Percentiles rank a stretch among this genome's conserved stretches.
phyloP scores from a whole-genome alignment of 2,113 vertebrate species.

The Beaufortia kweichowensis region DNA sequence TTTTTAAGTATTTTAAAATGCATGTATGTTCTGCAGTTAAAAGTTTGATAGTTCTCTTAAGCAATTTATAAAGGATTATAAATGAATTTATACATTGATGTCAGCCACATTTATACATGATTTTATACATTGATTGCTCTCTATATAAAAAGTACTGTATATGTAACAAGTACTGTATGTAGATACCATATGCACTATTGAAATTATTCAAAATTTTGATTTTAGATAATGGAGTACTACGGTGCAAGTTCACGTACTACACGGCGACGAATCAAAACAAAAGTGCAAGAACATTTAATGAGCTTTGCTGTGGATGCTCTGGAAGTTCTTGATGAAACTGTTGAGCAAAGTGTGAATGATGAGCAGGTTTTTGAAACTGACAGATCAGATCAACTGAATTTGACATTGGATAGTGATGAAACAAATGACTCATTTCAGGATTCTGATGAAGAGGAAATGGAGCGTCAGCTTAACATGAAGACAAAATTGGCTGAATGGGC shows the following conservation, averaged over 20 bases:
- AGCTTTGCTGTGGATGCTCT: constrained; percentile 3
- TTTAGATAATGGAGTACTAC: neutral
- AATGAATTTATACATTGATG: too few species aligned
- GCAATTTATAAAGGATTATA: too few species aligned
- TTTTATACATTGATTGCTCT: too few species aligned
- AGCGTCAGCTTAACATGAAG: neutral
- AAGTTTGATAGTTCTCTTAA: too few species aligned
- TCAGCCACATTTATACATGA: too few species aligned
- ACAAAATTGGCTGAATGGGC: constrained; percentile 14
- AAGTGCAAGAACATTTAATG: constrained; percentile 24
- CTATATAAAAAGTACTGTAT: too few species aligned
- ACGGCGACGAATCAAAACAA: constrained; percentile 4
- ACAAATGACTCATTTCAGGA: neutral
- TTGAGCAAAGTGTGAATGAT: neutral
- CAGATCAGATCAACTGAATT: neutral
- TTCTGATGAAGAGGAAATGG: neutral
- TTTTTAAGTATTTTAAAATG: too few species aligned
- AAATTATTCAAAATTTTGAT: neutral
- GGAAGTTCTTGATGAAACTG: constrained; percentile 6
- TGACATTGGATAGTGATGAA: constrained; percentile 11
- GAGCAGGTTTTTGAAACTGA: neutral
- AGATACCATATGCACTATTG: too few species aligned
- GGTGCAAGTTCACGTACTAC: neutral
- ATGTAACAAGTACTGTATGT: too few species aligned
- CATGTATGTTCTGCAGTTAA: too few species aligned